Evolutionary conservation across 1,140 invertebrate genomes (phyloP), one percentile per base, ranked within the genome.

Genomic region (Drosophila obscura): DNA sequence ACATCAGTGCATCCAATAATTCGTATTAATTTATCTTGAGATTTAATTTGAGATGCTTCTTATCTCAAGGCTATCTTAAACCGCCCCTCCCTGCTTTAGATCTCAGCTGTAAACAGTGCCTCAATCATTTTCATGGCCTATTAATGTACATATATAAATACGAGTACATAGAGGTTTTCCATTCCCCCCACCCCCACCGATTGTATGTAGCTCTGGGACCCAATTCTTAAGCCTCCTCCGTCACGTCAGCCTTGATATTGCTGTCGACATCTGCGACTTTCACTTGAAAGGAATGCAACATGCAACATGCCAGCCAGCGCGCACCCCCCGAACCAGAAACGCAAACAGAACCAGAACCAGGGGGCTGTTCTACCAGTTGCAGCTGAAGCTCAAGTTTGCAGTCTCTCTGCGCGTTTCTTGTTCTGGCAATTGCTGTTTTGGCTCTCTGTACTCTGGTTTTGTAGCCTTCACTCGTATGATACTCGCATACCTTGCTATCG

Each of bases 231-330:
- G 35, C 11, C 26, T 28, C 26, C 26, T 7, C 26, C 6, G 26
- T 28, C 26, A 28, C 7, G 26, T 28, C 26, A 81, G 78, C 78
- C 79, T 82, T 81, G 78, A 78, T 46, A 57, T 24, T 49, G 16
- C 35, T 52, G 55, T 41, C 63, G 55, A 67, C 56, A 39, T 57
- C 35, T 16, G 39, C 59, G 68, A 82, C 79, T 81, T 81, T 81
- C 79, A 81, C 79, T 81, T 49, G 79, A 22, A 68, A 74, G 79
- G 79, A 81, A 81, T 81, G 74, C 62, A 50, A 45, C 46, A 31
- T 26, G 22, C 49, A 50, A 55, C 45, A 63, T 7, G 26, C 15
- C 44, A 55, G 44, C 50, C 41, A 31, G 31, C 28, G 2, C 26
- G 28, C 28, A 19, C 57, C 28, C 44, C 46, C 39, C 26, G 66